Evolutionary conservation across 2,797 vertebrate genomes (phyloP).

Genomic region (Adrianichthys oophorus): DNA sequence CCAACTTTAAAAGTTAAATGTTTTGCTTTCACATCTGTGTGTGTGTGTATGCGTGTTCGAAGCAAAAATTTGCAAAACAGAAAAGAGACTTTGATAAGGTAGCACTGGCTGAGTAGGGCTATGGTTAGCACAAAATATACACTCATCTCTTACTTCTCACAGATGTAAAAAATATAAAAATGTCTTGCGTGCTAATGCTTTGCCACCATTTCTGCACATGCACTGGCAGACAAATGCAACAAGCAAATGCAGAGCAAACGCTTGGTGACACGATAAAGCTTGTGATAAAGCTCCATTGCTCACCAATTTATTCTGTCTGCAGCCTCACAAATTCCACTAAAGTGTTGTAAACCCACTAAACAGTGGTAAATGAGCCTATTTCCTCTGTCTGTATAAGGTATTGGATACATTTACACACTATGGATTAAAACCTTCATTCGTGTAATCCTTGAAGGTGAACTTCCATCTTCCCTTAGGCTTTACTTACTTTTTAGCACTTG

Average conservation of each 20-base stretch:
- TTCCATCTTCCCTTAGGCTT: conserved; percentile 5
- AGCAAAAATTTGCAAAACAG: conserved; percentile 1
- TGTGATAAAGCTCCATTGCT: conserved; percentile 31
- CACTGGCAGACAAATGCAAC: conserved; percentile 38
- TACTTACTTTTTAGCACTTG: not conserved
- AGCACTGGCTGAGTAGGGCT: conserved; percentile 4
- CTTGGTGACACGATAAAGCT: conserved; percentile 36
- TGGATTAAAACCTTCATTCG: not conserved
- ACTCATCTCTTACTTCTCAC: conserved; percentile 32
- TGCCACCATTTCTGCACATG: conserved; percentile 34
- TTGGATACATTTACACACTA: conserved; percentile 14
- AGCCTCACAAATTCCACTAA: conserved; percentile 13
- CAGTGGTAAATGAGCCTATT: conserved; percentile 13
- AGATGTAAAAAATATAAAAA: conserved; percentile 47
- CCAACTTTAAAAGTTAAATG: conserved; percentile 75
- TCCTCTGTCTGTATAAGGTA: conserved; percentile 12
- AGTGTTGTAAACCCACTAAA: conserved; percentile 17
- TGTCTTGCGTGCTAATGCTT: conserved; percentile 45
- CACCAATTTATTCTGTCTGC: conserved; percentile 17
- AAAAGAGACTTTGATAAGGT: conserved; percentile 9
- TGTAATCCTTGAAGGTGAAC: conserved; percentile 6
- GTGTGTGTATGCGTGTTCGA: not conserved
- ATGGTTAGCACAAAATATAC: conserved; percentile 8
- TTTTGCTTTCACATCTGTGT: conserved; percentile 55
- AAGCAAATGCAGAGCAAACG: conserved; percentile 36